Percentiles rank a stretch among this genome's conserved stretches.
These are phyloP conservation scores for Sebastes elongatus DNA, from an alignment of 2,797 vertebrate genomes.

Conservation along the genomic window DNA sequence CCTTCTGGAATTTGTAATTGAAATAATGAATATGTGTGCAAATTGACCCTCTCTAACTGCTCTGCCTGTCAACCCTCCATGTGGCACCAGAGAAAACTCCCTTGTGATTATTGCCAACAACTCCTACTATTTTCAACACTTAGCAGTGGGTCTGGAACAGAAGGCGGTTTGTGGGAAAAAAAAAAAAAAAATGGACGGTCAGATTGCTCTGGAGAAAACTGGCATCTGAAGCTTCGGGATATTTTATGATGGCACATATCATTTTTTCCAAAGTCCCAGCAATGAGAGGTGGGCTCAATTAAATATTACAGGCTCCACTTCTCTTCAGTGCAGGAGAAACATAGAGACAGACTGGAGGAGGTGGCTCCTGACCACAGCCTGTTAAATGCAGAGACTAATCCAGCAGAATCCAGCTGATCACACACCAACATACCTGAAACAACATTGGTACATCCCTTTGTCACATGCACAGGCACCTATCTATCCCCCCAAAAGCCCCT, in stretches of 20 bases:
- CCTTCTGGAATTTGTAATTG: neutral
- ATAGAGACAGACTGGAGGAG: neutral
- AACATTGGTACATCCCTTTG: neutral
- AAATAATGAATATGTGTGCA: neutral
- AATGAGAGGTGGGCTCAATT: neutral
- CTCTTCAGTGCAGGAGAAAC: neutral
- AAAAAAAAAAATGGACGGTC: neutral
- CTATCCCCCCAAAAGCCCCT: neutral
- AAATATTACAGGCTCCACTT: neutral
- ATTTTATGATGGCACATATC: constrained; percentile 9
- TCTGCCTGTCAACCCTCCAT: neutral
- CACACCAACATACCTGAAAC: neutral
- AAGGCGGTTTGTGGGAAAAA: neutral
- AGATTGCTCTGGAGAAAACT: neutral
- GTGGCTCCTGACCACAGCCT: neutral
- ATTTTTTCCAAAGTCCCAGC: neutral
- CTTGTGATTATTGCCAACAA: neutral
- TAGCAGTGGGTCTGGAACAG: neutral
- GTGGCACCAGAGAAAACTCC: neutral
- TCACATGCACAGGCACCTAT: neutral
- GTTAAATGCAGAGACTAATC: neutral
- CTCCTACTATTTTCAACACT: neutral
- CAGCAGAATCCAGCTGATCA: neutral
- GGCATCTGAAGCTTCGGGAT: neutral
- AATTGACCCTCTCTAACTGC: neutral